Conservation (phyloP, 1,140 invertebrate genomes). For the Apis florea region DNA sequence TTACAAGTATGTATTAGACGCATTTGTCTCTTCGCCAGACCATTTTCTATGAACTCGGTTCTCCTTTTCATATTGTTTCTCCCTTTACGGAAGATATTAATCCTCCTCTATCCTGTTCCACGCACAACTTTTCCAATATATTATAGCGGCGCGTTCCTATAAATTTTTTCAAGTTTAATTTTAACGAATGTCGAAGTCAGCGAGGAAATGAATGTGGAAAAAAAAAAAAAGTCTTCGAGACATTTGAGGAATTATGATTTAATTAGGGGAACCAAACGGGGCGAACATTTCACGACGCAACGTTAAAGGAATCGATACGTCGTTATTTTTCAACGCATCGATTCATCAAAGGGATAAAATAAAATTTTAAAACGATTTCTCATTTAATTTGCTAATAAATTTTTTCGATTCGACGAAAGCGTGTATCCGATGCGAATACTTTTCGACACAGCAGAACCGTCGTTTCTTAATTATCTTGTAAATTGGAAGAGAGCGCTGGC, state of each 20-base stretch:
- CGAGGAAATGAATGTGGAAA: background rate
- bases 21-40: conserved; percentile 6
- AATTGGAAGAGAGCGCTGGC: background rate
- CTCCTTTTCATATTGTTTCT: background rate
- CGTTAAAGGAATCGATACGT: background rate
- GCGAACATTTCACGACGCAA: background rate
- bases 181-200: no score
- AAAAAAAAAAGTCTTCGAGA: background rate
- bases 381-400: background rate
- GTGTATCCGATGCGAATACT: background rate
- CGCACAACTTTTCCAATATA: no score
- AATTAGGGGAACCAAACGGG: background rate
- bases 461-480: conserved; percentile 12
- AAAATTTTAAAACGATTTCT: background rate
- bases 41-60: background rate
- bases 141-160: accelerated
- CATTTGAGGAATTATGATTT: background rate
- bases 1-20: conserved; percentile 1
- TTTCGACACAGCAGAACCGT: background rate
- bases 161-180: background rate
- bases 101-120: background rate
- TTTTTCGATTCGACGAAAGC: background rate
- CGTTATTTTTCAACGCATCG: background rate
- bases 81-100: background rate
- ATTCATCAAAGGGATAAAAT: background rate